Evolutionary conservation across 2,888 invertebrate species (phyloP).

Genomic region (Ophioninae sp.): DNA sequence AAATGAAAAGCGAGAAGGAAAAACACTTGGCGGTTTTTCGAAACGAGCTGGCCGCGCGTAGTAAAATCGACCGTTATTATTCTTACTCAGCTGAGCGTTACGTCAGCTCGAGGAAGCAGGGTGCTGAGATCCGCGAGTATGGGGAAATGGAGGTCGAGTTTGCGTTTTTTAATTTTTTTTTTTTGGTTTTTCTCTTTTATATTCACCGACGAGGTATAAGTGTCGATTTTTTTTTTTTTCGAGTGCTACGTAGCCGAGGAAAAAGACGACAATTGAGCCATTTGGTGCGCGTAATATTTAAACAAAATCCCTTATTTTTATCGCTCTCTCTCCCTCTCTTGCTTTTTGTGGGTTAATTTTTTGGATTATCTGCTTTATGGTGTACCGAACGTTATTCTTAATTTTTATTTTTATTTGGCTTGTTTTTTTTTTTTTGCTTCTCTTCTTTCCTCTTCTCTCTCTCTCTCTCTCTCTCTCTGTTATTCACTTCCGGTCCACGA

Average conservation of each 20-base stretch:
- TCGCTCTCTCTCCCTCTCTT: background rate
- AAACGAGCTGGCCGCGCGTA: background rate
- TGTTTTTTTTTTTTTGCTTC: slow-evolving; percentile 3
- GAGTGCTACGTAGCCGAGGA: background rate
- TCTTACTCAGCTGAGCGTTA: background rate
- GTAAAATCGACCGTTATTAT: slow-evolving; percentile 16
- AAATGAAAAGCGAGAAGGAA: background rate
- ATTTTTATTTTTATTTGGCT: slow-evolving; percentile 34
- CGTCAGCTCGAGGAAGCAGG: too few relatives aligned
- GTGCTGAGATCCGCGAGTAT: too few relatives aligned
- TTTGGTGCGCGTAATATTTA: background rate
- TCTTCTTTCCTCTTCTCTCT: too few relatives aligned
- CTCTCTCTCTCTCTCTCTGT: too few relatives aligned
- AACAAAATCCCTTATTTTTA: background rate
- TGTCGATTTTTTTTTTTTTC: slow-evolving; percentile 6
- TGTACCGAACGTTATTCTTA: slow-evolving; percentile 1
- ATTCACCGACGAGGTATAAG: background rate
- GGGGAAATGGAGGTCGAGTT: background rate
- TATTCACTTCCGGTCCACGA: slow-evolving; percentile 2
- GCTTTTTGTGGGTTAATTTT: background rate
- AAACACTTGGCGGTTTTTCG: background rate
- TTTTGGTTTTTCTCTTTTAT: too few relatives aligned
- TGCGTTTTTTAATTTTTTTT: slow-evolving; percentile 16
- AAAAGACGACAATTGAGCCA: slow-evolving; percentile 19
- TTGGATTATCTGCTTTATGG: slow-evolving; percentile 23